phyloP scores from a whole-genome alignment of 1,140 invertebrate genomes.

The Drosophila rhopaloa region DNA sequence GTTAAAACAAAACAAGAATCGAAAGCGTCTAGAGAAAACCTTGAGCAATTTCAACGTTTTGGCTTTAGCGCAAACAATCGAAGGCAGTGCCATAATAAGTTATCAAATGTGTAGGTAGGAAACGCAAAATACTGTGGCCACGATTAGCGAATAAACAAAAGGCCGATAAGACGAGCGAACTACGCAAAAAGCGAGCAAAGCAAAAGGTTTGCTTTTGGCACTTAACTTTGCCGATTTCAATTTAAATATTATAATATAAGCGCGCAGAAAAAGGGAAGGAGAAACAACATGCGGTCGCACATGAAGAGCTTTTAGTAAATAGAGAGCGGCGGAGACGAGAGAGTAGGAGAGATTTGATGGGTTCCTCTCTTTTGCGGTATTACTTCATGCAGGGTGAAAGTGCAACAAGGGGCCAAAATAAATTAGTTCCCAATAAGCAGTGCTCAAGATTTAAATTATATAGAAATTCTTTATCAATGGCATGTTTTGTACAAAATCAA shows the following conservation, averaged over 20 bases:
- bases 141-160: slow-evolving; percentile 49
- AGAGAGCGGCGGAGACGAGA: slow-evolving; percentile 13
- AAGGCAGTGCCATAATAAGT: slow-evolving; percentile 54
- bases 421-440: slow-evolving; percentile 18
- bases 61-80: slow-evolving; percentile 19
- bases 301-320: slow-evolving; percentile 36
- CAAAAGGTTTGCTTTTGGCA: slow-evolving; percentile 46
- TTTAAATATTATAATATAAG: slow-evolving; percentile 28
- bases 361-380: slow-evolving; percentile 34
- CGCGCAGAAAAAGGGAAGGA: slow-evolving; percentile 19
- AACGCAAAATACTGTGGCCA: slow-evolving; percentile 28
- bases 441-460: not conserved
- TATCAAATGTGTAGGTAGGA: slow-evolving; percentile 50
- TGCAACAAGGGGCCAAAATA: not conserved
- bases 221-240: slow-evolving; percentile 36
- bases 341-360: slow-evolving; percentile 12
- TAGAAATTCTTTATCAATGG: no score
- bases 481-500: no score
- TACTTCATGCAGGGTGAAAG: slow-evolving; percentile 63
- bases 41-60: slow-evolving; percentile 41
- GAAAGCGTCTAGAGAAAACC: slow-evolving; percentile 42
- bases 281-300: slow-evolving; percentile 51
- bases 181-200: slow-evolving; percentile 31
- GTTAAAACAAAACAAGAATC: slow-evolving; percentile 65
- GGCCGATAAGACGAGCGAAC: slow-evolving; percentile 24